Evolutionary conservation across 2,113 vertebrate genomes (phyloP).

Genomic region (Zosterops hypoxanthus): DNA sequence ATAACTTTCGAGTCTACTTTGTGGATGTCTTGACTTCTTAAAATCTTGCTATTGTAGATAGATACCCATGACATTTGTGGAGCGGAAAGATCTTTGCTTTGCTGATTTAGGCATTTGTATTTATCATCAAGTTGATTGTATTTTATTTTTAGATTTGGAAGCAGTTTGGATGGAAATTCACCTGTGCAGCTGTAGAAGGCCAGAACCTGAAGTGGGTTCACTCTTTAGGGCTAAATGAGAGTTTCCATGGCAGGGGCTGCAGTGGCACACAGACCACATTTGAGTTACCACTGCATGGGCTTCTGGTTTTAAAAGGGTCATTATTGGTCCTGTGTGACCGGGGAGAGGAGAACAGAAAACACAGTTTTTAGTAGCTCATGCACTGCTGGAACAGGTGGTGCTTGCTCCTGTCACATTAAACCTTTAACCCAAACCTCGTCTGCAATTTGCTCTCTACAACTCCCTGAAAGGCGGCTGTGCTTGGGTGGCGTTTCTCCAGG

Average conservation of each 20-base stretch:
- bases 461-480: neutral
- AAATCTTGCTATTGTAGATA: neutral
- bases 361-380: accelerated
- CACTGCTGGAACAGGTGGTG: accelerated
- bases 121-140: neutral
- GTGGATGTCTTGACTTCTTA: neutral
- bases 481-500: no score
- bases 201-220: neutral
- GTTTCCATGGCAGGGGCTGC: neutral
- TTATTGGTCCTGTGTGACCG: neutral
- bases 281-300: neutral
- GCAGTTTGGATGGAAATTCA: neutral
- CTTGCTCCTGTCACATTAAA: accelerated
- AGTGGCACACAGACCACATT: neutral
- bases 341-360: neutral
- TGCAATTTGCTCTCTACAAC: accelerated
- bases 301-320: neutral
- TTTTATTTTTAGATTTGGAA: neutral
- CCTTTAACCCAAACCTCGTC: neutral
- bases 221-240: neutral
- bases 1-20: neutral
- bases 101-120: neutral
- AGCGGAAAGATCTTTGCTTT: neutral
- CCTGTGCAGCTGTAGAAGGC: neutral
- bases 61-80: neutral